Evolutionary conservation across 2,797 vertebrate genomes (phyloP).

Genomic region (Coregonus suidteri): DNA sequence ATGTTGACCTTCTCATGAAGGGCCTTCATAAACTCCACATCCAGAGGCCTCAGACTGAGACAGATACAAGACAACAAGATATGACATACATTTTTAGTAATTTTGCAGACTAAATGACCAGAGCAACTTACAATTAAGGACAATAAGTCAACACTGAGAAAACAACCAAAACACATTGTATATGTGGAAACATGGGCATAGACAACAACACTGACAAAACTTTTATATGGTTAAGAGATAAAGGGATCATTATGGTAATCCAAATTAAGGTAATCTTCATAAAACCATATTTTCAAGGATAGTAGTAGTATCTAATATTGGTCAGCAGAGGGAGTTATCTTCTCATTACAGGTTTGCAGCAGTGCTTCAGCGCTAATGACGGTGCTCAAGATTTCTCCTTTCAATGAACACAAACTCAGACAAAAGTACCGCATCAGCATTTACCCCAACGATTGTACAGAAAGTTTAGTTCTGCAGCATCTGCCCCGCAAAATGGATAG

Average conservation of each 20-base stretch:
- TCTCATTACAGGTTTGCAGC: slow-evolving; percentile 23
- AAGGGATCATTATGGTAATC: neutral
- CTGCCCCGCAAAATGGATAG: neutral
- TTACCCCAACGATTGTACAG: slow-evolving; percentile 35
- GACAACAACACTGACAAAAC: slow-evolving; percentile 27
- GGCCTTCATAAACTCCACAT: slow-evolving; percentile 96
- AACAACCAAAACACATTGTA: neutral
- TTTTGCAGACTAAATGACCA: neutral
- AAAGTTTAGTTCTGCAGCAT: slow-evolving; percentile 21
- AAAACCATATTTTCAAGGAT: slow-evolving; percentile 16
- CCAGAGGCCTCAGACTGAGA: slow-evolving; percentile 89
- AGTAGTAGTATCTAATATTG: slow-evolving; percentile 14
- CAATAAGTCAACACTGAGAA: neutral
- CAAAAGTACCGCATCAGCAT: slow-evolving; percentile 47
- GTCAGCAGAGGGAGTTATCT: slow-evolving; percentile 59
- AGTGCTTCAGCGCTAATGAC: slow-evolving; percentile 31
- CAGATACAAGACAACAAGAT: slow-evolving; percentile 10
- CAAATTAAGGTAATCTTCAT: neutral
- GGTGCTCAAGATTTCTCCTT: slow-evolving; percentile 22
- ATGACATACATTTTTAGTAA: neutral
- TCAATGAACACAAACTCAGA: slow-evolving; percentile 29
- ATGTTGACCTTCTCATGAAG: slow-evolving; percentile 97
- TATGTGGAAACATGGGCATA: too few relatives aligned
- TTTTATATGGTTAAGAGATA: neutral
- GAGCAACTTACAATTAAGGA: too few relatives aligned